Evolutionary conservation across 2,113 vertebrate species (phyloP).

Genomic region (Diadophis punctatus): DNA sequence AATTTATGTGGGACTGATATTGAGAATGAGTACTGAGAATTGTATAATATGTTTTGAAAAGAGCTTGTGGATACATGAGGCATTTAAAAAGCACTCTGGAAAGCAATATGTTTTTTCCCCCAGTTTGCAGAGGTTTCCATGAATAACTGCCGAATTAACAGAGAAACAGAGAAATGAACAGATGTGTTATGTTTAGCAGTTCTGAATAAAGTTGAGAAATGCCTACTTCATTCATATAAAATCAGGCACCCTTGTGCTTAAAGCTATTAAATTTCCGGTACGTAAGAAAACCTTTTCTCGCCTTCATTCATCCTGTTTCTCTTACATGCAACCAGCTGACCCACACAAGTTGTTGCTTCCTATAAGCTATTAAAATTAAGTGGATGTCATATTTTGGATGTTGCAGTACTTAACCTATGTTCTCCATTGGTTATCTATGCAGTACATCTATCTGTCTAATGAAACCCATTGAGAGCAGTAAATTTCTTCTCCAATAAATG

Average conservation of each 20-base stretch:
- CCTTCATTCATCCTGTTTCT: background rate
- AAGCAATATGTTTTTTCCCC: background rate
- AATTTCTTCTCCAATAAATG: background rate
- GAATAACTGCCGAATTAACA: background rate
- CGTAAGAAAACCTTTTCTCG: background rate
- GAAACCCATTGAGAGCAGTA: background rate
- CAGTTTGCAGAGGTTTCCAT: background rate
- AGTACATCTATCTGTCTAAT: background rate
- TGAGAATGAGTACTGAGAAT: background rate
- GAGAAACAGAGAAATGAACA: background rate
- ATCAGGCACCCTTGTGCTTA: background rate
- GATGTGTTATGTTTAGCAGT: background rate
- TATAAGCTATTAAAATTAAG: background rate
- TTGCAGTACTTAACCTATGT: background rate
- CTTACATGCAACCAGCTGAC: background rate
- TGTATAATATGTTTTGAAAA: background rate
- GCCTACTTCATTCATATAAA: background rate
- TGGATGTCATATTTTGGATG: background rate
- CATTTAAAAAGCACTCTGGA: background rate
- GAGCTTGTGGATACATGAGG: background rate
- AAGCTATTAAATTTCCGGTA: background rate
- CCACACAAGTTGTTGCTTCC: background rate
- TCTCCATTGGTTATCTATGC: too few species aligned
- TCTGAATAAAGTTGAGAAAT: background rate
- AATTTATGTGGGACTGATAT: background rate